These are phyloP conservation scores for Merops nubicus DNA, from an alignment of 2,113 vertebrate species.

Conservation along the genomic window DNA sequence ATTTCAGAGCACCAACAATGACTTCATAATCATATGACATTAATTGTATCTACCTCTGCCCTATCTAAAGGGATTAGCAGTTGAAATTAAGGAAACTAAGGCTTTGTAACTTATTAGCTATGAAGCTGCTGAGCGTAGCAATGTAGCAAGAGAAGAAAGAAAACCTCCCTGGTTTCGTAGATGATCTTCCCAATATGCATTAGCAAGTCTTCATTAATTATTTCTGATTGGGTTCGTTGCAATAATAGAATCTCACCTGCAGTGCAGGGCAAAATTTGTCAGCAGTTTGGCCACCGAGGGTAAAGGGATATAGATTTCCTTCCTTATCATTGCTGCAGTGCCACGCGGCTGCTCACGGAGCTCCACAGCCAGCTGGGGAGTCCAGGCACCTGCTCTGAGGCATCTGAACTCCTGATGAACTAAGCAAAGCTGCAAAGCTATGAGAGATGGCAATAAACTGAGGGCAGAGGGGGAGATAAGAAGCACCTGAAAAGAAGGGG, in stretches of 20 bases:
- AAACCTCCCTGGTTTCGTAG: neutral
- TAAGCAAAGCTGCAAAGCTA: neutral
- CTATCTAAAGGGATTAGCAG: neutral
- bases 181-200: neutral
- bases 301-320: conserved; percentile 4
- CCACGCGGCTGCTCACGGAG: neutral
- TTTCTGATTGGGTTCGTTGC: conserved; percentile 24
- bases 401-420: neutral
- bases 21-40: neutral
- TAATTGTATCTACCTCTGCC: neutral
- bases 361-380: neutral
- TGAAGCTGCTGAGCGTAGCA: neutral
- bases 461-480: neutral
- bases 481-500: neutral
- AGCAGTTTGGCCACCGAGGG: neutral
- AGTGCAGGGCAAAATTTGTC: conserved; percentile 39
- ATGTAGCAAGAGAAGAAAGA: neutral
- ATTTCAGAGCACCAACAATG: neutral
- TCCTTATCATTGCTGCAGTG: neutral
- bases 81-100: neutral
- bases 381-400: neutral
- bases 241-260: conserved; percentile 24
- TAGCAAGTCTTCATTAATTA: conserved; percentile 56
- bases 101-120: neutral
- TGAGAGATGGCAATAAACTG: neutral